Percentiles rank a stretch among this genome's conserved stretches.
Conservation (phyloP, 2,113 vertebrate species). For the Aegithalos caudatus region DNA sequence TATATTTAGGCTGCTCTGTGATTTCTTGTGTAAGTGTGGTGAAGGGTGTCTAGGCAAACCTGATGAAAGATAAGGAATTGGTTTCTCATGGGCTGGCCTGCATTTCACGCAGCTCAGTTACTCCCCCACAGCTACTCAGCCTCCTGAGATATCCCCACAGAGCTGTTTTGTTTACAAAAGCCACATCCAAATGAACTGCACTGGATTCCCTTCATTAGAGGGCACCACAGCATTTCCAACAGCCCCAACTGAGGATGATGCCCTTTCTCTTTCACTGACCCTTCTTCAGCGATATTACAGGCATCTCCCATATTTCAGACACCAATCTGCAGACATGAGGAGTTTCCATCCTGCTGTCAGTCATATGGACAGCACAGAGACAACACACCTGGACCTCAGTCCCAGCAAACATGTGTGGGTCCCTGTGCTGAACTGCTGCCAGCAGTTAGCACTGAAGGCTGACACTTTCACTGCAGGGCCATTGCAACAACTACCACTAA, state of each 20-base stretch:
- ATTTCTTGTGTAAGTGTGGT: background rate
- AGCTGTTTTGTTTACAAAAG: background rate
- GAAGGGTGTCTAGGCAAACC: background rate
- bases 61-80: background rate
- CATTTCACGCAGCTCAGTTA: background rate
- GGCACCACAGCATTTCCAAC: background rate
- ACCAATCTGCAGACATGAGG: background rate
- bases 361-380: fast-evolving
- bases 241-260: background rate
- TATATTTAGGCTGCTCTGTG: background rate
- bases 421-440: background rate
- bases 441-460: background rate
- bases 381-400: background rate
- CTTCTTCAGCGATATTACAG: fast-evolving
- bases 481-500: background rate
- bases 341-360: background rate
- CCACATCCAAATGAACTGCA: background rate
- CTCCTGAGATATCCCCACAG: background rate
- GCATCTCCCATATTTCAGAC: background rate
- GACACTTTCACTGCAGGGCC: background rate
- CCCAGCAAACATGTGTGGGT: fast-evolving
- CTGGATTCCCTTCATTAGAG: background rate
- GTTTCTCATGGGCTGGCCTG: background rate
- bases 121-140: background rate
- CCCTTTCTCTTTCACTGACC: background rate